These are phyloP conservation scores for Lordiphosa fenestrarum DNA, from an alignment of 2,888 invertebrate species.

Conservation along the genomic window DNA sequence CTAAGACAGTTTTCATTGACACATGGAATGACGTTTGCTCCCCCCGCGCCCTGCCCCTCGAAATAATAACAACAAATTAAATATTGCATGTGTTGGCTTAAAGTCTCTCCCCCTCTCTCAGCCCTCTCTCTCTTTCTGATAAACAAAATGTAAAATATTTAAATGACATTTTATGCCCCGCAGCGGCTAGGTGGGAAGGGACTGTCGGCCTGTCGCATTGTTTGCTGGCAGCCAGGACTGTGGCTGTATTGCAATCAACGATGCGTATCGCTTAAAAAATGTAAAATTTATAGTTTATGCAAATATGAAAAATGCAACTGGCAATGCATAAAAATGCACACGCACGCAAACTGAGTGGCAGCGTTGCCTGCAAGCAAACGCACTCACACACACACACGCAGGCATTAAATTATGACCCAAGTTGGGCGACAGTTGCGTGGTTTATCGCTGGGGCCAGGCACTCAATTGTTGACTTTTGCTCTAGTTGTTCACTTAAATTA, in stretches of 20 bases:
- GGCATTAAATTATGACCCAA: slow-evolving; percentile 67
- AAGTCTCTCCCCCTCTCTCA: slow-evolving; percentile 22
- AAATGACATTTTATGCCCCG: slow-evolving; percentile 53
- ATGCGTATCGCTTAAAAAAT: slow-evolving; percentile 75
- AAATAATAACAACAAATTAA: slow-evolving; percentile 39
- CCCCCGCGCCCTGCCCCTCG: not conserved
- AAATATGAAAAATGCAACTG: slow-evolving; percentile 75
- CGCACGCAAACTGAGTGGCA: slow-evolving; percentile 69
- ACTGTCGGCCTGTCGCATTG: slow-evolving; percentile 31
- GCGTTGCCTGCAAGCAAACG: slow-evolving; percentile 51
- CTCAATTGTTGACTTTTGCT: slow-evolving; percentile 67
- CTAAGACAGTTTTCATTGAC: slow-evolving; percentile 70
- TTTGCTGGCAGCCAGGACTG: slow-evolving; percentile 28
- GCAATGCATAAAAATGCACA: slow-evolving; percentile 75
- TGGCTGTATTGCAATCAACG: slow-evolving; percentile 63
- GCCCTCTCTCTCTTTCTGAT: slow-evolving; percentile 22
- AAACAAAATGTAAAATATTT: slow-evolving; percentile 66
- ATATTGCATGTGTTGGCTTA: slow-evolving; percentile 55
- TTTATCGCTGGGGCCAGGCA: slow-evolving; percentile 59
- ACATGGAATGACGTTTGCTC: slow-evolving; percentile 38
- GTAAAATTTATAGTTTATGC: slow-evolving; percentile 75
- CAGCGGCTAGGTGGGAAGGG: slow-evolving; percentile 7
- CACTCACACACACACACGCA: slow-evolving; percentile 26
- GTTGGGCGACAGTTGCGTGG: slow-evolving; percentile 72
- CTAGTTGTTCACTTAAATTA: slow-evolving; percentile 49